Base-by-base conservation (phyloP, 1,140 invertebrate genomes). In the Pararge aegeria region DNA sequence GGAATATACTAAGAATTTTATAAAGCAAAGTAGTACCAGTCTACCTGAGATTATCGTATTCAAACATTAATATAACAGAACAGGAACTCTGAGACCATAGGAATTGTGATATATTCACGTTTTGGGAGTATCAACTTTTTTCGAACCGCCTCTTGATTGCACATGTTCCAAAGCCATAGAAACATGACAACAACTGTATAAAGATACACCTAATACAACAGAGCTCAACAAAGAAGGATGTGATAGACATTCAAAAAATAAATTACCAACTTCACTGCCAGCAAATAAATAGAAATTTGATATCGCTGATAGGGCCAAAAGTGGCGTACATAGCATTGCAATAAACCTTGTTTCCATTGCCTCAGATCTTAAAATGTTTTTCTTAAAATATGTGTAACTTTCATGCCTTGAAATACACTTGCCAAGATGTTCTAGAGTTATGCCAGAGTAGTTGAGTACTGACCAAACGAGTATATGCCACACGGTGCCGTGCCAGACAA, bases 261-360 rank as follows among this genome's bases (percentile, higher is more conserved):
- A 90, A 78, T 94, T 90, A 10, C 95, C 96, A 61, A 96, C 90
- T 49, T 94, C 92, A 61, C 87, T 89, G 0, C 94, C 95, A 63
- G 93, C 94, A 87, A 97, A 95, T 74, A 97, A 97, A 83, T 95
- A 97, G 75, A 96, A 96, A 88, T 96, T 97, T 1, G 96, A 96
- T 66, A 96, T 91, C 5, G 94, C 94, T 9, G 96, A 96, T 58
- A 96, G 83, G 10, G 94, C 92, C 61, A 96, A 91, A 19, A 97
- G 83, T 21, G 95, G 95, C 20, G 94, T 91, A 55, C 93, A 92
- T 54, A 95, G 70, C 1, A 94, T 55, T 50, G 94, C 95, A 75
- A 93, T 90, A 34, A 96, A 87, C 64, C 95, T 90, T 52, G 70
- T 66, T 64, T 86, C 86, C 78, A 83, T 83, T 46, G 66, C 68